phyloP scores from a whole-genome alignment of 2,888 invertebrate species.

The Scotopteryx bipunctaria region DNA sequence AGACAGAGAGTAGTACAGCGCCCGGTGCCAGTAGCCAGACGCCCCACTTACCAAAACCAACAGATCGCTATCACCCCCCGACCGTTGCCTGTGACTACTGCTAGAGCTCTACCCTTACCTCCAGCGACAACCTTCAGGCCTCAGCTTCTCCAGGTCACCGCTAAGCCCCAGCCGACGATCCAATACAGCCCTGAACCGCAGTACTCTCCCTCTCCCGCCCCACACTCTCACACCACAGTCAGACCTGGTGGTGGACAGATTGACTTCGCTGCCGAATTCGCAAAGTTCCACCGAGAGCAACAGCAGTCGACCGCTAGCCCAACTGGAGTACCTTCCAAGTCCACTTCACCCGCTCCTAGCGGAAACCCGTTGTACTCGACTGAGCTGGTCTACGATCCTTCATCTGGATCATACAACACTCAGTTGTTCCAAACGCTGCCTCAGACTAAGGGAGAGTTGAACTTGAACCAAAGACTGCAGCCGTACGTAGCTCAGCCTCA shows the following conservation, averaged over 20 bases:
- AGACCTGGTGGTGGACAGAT: slow-evolving; percentile 68
- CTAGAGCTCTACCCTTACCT: slow-evolving; percentile 80
- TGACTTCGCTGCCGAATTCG: slow-evolving; percentile 90
- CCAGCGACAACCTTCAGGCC: slow-evolving; percentile 87
- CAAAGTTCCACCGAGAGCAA: slow-evolving; percentile 88
- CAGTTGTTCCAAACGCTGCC: slow-evolving; percentile 90
- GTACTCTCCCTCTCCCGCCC: slow-evolving; percentile 57
- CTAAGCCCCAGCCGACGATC: slow-evolving; percentile 76
- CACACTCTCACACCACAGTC: slow-evolving; percentile 57
- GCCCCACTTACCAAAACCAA: slow-evolving; percentile 76
- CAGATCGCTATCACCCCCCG: slow-evolving; percentile 85
- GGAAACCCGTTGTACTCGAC: slow-evolving; percentile 89
- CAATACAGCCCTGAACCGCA: slow-evolving; percentile 70
- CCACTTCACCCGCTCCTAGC: slow-evolving; percentile 66
- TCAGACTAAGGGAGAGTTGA: slow-evolving; percentile 88
- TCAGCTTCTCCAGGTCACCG: slow-evolving; percentile 84
- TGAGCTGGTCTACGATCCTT: slow-evolving; percentile 89
- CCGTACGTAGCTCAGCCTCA: slow-evolving; percentile 86
- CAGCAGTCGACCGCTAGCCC: slow-evolving; percentile 74
- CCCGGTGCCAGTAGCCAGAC: slow-evolving; percentile 68
- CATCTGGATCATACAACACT: slow-evolving; percentile 90
- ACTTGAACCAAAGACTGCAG: slow-evolving; percentile 88
- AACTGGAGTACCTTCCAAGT: slow-evolving; percentile 61
- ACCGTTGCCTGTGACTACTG: slow-evolving; percentile 77
- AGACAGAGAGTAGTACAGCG: slow-evolving; percentile 77